Conservation (phyloP, 2,113 vertebrate genomes). For the Phylloscopus trochiloides region DNA sequence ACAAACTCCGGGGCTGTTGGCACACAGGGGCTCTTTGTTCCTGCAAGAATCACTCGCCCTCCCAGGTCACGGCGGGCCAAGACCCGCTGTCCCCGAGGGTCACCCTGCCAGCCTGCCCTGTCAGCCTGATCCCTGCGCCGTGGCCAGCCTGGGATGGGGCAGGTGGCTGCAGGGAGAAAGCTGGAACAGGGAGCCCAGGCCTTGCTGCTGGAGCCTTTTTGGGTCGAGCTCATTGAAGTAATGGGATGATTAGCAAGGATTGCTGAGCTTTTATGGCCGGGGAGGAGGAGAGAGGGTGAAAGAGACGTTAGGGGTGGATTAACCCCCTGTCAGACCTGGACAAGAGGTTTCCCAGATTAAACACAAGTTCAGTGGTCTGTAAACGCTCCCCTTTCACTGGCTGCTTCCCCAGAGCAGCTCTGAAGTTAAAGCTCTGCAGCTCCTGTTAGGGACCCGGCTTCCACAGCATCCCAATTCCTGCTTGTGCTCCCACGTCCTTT, state of each 20-base stretch:
- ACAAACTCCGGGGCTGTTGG: neutral
- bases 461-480: neutral
- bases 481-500: neutral
- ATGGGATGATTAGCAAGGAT: constrained; percentile 21
- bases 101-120: neutral
- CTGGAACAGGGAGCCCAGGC: neutral
- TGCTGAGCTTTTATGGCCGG: neutral
- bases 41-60: constrained; percentile 47
- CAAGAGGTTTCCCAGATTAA: constrained; percentile 45
- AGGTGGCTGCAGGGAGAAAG: neutral
- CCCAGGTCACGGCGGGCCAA: neutral
- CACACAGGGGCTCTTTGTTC: constrained; percentile 51
- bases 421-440: neutral
- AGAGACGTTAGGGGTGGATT: constrained; percentile 44
- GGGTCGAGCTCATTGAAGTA: neutral
- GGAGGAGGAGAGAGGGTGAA: neutral
- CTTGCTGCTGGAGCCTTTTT: neutral
- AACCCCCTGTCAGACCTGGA: neutral
- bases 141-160: neutral
- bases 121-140: neutral
- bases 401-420: neutral
- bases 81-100: neutral
- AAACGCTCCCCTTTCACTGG: neutral
- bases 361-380: neutral
- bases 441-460: neutral